Evolutionary conservation across 2,888 invertebrate species (phyloP).

Genomic region (Andrena hattorfiana): DNA sequence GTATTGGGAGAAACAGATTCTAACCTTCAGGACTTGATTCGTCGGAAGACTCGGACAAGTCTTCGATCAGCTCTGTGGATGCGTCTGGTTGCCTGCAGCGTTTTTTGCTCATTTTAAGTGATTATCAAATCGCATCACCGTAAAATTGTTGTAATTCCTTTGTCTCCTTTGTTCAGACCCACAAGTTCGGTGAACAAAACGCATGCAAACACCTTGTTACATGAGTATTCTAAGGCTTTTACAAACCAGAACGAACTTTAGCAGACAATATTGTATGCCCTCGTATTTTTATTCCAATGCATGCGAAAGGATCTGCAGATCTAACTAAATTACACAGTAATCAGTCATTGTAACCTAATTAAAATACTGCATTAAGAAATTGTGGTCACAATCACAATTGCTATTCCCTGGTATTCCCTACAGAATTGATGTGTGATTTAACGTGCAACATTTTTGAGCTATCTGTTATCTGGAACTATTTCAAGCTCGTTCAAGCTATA

Average conservation of each 20-base stretch:
- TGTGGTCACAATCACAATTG: slow-evolving; percentile 3
- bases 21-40: slow-evolving; percentile 85
- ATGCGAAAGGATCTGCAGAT: neutral
- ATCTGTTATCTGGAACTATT: neutral
- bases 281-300: neutral
- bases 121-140: slow-evolving; percentile 23
- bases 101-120: slow-evolving; percentile 89
- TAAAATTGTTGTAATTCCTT: neutral
- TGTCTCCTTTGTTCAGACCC: neutral
- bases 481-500: no score
- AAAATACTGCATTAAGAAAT: slow-evolving; percentile 19
- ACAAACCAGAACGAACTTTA: slow-evolving; percentile 3
- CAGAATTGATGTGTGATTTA: slow-evolving; percentile 7
- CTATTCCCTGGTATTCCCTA: neutral
- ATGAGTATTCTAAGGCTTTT: neutral
- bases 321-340: slow-evolving; percentile 4
- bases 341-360: slow-evolving; percentile 18
- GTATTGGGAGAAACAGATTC: slow-evolving; percentile 39
- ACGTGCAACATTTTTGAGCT: neutral
- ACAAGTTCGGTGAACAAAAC: slow-evolving; percentile 51
- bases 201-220: slow-evolving; percentile 36
- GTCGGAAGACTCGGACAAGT: slow-evolving; percentile 90
- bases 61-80: slow-evolving; percentile 87
- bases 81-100: slow-evolving; percentile 90
- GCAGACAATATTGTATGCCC: neutral